Conservation (phyloP, 1,140 invertebrate genomes). For the Bombus polaris region DNA sequence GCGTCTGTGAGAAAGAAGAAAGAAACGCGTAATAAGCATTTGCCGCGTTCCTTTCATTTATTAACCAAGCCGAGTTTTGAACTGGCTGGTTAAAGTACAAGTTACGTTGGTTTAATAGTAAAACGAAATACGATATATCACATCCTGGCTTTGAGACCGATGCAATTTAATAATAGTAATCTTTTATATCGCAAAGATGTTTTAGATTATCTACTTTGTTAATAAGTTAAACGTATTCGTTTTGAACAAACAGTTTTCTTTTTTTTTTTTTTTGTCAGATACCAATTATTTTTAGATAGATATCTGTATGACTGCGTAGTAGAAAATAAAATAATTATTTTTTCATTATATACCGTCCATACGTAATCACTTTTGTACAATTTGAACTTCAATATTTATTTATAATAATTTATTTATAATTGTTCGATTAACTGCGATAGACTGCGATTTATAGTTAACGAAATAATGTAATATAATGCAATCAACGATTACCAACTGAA, state of each 20-base stretch:
- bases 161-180: too few species aligned
- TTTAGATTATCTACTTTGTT: neutral
- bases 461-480: neutral
- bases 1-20: conserved; percentile 11
- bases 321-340: neutral
- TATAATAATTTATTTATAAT: neutral
- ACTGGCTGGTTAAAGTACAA: too few species aligned
- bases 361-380: neutral
- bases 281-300: too few species aligned
- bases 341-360: neutral
- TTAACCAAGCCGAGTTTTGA: too few species aligned
- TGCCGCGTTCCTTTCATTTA: too few species aligned
- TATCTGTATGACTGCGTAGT: neutral
- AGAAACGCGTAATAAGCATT: conserved; percentile 27
- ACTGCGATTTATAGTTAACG: neutral
- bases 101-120: too few species aligned
- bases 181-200: neutral
- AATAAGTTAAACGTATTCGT: neutral
- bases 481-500: neutral
- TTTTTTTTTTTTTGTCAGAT: neutral
- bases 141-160: too few species aligned
- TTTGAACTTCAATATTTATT: neutral
- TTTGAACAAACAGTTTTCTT: neutral
- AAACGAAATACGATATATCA: too few species aligned
- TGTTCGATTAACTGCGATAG: neutral